phyloP scores from a whole-genome alignment of 2,113 vertebrate genomes.

The Mesembrinibis cayennensis region DNA sequence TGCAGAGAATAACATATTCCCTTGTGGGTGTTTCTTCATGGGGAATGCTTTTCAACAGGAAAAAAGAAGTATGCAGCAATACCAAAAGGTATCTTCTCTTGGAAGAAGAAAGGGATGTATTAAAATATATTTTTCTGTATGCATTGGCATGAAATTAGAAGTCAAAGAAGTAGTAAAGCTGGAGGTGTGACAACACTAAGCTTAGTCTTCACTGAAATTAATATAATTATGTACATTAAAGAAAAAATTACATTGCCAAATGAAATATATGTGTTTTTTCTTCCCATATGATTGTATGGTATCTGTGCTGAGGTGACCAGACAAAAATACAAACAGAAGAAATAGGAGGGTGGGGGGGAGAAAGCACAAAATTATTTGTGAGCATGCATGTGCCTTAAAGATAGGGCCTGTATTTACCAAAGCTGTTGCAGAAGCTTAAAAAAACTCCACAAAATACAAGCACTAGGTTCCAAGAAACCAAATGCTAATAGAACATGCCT shows the following conservation, averaged over 20 bases:
- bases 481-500: neutral
- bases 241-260: neutral
- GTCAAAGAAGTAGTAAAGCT: neutral
- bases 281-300: rapidly evolving
- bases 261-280: neutral
- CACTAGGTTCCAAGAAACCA: neutral
- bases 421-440: neutral
- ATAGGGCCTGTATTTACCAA: neutral
- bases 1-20: neutral
- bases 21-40: neutral
- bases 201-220: neutral
- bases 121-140: neutral
- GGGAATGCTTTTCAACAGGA: neutral
- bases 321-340: neutral
- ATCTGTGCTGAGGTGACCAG: neutral
- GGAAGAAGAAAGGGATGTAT: neutral
- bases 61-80: neutral
- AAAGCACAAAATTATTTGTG: neutral
- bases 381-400: neutral
- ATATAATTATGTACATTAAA: neutral
- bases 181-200: neutral
- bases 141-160: neutral
- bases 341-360: rapidly evolving
- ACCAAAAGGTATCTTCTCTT: neutral
- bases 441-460: neutral